These are phyloP conservation scores for Orgyia antiqua DNA, from an alignment of 2,888 invertebrate species.

Conservation along the genomic window DNA sequence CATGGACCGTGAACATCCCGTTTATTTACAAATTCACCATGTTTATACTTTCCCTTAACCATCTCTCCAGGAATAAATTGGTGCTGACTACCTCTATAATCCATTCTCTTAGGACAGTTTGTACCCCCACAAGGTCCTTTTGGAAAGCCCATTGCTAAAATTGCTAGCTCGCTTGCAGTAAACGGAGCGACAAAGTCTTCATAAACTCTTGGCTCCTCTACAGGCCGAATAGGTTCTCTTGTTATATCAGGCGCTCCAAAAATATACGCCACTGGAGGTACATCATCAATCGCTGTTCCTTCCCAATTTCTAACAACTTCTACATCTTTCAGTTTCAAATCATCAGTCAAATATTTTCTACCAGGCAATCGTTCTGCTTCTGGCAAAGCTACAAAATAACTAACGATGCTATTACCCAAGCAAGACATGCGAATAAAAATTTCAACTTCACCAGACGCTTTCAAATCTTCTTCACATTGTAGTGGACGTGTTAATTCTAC, in stretches of 20 bases:
- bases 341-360: slow-evolving; percentile 60
- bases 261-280: slow-evolving; percentile 63
- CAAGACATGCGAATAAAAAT: slow-evolving; percentile 58
- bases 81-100: slow-evolving; percentile 65
- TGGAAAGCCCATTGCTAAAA: slow-evolving; percentile 71
- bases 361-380: slow-evolving; percentile 70
- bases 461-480: slow-evolving; percentile 66
- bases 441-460: slow-evolving; percentile 62
- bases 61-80: slow-evolving; percentile 62
- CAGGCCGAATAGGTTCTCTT: slow-evolving; percentile 53
- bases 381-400: slow-evolving; percentile 58
- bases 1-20: slow-evolving; percentile 70
- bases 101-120: slow-evolving; percentile 66
- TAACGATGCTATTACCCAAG: slow-evolving; percentile 58
- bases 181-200: slow-evolving; percentile 66
- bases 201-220: slow-evolving; percentile 41
- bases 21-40: slow-evolving; percentile 65
- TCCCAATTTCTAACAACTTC: slow-evolving; percentile 71
- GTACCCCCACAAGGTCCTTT: slow-evolving; percentile 73
- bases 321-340: slow-evolving; percentile 59
- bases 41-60: slow-evolving; percentile 59
- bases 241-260: slow-evolving; percentile 66
- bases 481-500: slow-evolving; percentile 50
- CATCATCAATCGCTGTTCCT: slow-evolving; percentile 56
- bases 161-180: slow-evolving; percentile 56